Conservation (phyloP, 1,140 invertebrate species). For the Aphidius ervi region DNA sequence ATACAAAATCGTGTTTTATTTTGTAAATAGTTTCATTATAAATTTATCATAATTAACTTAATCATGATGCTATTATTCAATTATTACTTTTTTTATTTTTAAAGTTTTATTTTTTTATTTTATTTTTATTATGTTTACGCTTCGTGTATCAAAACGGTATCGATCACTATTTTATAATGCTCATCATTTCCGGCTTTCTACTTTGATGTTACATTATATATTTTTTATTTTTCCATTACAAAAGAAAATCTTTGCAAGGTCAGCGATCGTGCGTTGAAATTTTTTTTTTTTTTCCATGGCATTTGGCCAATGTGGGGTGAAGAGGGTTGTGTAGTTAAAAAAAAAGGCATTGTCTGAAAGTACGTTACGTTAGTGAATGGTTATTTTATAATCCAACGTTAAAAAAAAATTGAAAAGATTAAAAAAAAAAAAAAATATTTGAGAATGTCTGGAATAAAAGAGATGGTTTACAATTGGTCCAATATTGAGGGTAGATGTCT, state of each 20-base stretch:
- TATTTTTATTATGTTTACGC: neutral
- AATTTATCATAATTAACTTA: too few species aligned
- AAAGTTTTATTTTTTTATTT: constrained; percentile 10
- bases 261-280: constrained; percentile 31
- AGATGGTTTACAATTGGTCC: neutral
- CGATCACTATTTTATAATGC: constrained; percentile 13
- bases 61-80: too few species aligned
- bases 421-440: constrained; percentile 13
- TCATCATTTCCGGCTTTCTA: constrained; percentile 12
- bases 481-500: neutral
- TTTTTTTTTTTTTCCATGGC: constrained; percentile 28
- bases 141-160: neutral
- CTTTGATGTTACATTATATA: constrained; percentile 9
- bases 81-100: neutral
- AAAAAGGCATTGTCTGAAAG: constrained; percentile 14
- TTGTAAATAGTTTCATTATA: neutral
- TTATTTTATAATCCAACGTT: neutral
- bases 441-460: neutral
- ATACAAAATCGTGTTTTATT: neutral
- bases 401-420: constrained; percentile 1
- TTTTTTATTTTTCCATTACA: constrained; percentile 11
- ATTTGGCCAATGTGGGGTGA: constrained; percentile 27
- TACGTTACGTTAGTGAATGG: constrained; percentile 9
- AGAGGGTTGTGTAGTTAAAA: neutral
- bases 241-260: constrained; percentile 30